A percentile compares a stretch with the other conserved stretches of the same genome.
Evolutionary conservation across 2,113 vertebrate genomes (phyloP).

Genomic region (Scolopax mira): DNA sequence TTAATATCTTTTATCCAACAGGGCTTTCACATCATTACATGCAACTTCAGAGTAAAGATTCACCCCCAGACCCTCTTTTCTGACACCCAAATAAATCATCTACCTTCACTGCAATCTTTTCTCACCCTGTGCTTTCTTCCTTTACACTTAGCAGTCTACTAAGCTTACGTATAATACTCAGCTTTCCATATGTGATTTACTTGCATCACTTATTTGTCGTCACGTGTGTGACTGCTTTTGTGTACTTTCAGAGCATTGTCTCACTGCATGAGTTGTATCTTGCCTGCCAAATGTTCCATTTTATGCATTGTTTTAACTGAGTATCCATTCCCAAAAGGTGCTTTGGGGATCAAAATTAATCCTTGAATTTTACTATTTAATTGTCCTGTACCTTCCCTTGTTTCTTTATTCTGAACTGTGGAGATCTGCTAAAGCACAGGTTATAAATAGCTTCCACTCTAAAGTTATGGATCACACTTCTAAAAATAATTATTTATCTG

Average conservation of each 20-base stretch:
- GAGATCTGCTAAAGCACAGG: neutral
- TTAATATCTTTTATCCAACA: slow-evolving; percentile 7
- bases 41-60: neutral
- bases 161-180: neutral
- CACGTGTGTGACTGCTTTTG: neutral
- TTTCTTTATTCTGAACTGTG: neutral
- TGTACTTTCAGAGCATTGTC: neutral
- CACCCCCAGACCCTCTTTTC: neutral
- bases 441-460: slow-evolving; percentile 1
- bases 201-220: neutral
- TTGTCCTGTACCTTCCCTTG: neutral
- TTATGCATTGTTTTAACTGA: neutral
- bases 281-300: neutral
- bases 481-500: neutral
- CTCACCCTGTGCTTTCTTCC: neutral
- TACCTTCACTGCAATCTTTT: neutral
- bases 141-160: neutral
- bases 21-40: neutral
- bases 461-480: neutral
- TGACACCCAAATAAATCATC: neutral
- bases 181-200: neutral
- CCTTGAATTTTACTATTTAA: slow-evolving; percentile 8
- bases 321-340: neutral
- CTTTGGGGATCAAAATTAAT: neutral
- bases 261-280: neutral